Conservation (phyloP, 2,888 invertebrate genomes). For the Apamea crenata region DNA sequence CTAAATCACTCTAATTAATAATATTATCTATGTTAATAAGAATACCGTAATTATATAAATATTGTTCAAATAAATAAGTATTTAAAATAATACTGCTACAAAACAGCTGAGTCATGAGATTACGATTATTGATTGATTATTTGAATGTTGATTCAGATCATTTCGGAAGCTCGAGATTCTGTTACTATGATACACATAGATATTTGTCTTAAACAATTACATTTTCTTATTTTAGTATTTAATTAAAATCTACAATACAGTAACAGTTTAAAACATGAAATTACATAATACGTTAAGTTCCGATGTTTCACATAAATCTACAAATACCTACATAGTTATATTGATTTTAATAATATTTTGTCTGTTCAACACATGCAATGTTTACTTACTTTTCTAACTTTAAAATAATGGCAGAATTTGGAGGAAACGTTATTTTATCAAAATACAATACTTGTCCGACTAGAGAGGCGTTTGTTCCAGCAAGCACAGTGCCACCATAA, state of each 20-base stretch:
- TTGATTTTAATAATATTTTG: conserved; percentile 4
- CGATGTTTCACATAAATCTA: conserved; percentile 2
- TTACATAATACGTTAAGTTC: background rate
- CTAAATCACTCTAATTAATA: conserved; percentile 11
- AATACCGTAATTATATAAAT: conserved; percentile 1
- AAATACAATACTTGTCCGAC: conserved; percentile 85
- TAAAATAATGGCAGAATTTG: conserved; percentile 85
- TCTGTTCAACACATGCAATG: background rate
- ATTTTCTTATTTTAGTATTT: conserved; percentile 14
- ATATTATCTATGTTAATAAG: background rate
- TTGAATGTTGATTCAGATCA: conserved; percentile 50
- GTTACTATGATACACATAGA: conserved; percentile 20
- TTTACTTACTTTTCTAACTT: conserved; percentile 83
- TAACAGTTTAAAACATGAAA: conserved; percentile 15
- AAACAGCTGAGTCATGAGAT: conserved; percentile 19
- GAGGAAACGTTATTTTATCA: conserved; percentile 84
- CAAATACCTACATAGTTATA: too few species aligned
- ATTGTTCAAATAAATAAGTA: conserved; percentile 17
- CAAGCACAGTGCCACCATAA: conserved; percentile 92
- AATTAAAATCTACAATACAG: background rate
- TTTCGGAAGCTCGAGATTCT: conserved; percentile 61
- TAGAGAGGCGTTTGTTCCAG: conserved; percentile 81
- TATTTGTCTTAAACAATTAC: conserved; percentile 16
- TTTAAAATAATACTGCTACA: conserved; percentile 44
- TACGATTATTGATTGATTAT: too few species aligned